Base-by-base conservation (phyloP, 2,888 invertebrate species). In the Caenorhabditis virilis region DNA sequence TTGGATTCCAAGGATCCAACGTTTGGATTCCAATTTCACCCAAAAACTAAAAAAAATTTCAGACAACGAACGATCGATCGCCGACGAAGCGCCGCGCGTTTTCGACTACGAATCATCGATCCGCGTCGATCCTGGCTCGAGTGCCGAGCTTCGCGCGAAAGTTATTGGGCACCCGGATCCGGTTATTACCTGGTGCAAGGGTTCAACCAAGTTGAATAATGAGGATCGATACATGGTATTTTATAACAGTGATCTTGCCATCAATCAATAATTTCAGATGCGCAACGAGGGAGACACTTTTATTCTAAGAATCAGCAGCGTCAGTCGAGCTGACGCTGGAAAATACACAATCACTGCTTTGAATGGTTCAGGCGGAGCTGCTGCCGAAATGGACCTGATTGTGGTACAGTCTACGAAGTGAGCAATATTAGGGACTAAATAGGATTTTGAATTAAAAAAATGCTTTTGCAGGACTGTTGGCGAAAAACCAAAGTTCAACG, bases 161-260 rank as follows among this genome's bases (percentile, higher is more conserved):
- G 62, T 75, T 20, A 62, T 58, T 36, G 78, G 76, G 11, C 72
- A 74, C 43, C 78, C 78, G 11, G 79, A 79, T 50, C 76, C 79
- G 18, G 79, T 79, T 7, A 75, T 79, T 35, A 63, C 69, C 26
- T 79, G 79, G 79, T 48, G 51, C 15, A 64, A 64, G 20, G 58
- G 43, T 7, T 42, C 15, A 13, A 42, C 52, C 35, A 54, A 58
- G 45, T 22, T 74, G 39, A 53, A 58, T 23, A 74, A 74, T 20
- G 67, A 66, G 36, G 67, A 65, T 23, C 69, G 70, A 59, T 69
- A 76, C 49, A 55, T 63, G 49, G 75, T 73, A 41, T 16, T 27
- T 35, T 41, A 2, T n/a, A n/a, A n/a, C n/a, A n/a, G n/a, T n/a
- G n/a, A n/a, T n/a, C n/a, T n/a, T n/a, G 20, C 13, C 2, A 18